Base-by-base conservation (phyloP, 1,140 invertebrate species). In the Drosophila varians region DNA sequence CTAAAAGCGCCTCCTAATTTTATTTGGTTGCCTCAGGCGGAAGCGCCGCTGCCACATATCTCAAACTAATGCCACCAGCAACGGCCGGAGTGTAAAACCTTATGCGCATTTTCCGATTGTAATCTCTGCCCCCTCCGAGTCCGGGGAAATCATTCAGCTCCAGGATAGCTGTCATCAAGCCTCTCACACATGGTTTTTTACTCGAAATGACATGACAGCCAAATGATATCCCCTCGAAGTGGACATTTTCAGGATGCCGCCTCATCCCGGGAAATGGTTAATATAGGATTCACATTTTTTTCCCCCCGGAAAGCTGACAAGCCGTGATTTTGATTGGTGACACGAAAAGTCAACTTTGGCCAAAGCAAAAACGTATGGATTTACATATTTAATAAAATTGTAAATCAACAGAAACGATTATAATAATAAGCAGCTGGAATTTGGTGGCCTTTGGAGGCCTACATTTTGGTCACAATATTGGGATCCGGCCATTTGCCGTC, bases 41-140 rank as follows among this genome's bases (percentile, higher is more conserved):
- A 57, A 58, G 57, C 57, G 6, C 40, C 68, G 19, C 34, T 55
- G 18, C 42, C 55, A 68, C 69, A 78, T 75, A 84, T 75, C 64
- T 83, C 79, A 83, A 83, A 84, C 79, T 83, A 83, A 83, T 84
- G 72, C 73, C 77, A 48, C 73, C 77, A 53, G 11, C 52, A 47
- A 19, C 56, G 66, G 48, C 31, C 48, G 23, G 58, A 84, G 79
- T 78, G 75, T 80, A 84, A 84, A 84, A 76, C 76, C 76, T 79
- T 76, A 76, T 80, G 76, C 72, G 72, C 73, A 73, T 86, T 86
- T 84, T 76, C 76, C 80, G 82, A 84, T 84, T 84, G 80, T 87
- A 84, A 84, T 84, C 80, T 84, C 38, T 72, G 54, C 55, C 21
- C 61, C 66, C 8, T 12, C 14, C 26, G 25, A 34, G 28, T 36